Evolutionary conservation across 2,113 vertebrate genomes (phyloP), one percentile per base, ranked within the genome.

Genomic region (Gallinago undulata): DNA sequence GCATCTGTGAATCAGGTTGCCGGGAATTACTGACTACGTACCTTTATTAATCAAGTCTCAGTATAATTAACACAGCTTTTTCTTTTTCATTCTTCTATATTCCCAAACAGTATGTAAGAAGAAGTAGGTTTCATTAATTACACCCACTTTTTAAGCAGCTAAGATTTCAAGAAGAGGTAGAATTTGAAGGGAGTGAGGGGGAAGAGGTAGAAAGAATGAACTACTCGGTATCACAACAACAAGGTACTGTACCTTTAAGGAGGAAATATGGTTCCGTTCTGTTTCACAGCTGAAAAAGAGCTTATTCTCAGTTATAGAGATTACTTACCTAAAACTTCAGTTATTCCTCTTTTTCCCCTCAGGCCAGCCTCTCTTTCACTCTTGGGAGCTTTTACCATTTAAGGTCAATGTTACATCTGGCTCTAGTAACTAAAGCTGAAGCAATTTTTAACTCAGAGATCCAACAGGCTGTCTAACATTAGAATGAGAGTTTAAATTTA

Each of bases 331-430:
- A 99, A 99, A 99, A 98, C 97, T 98, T 81, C 97, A 97, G 98
- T 98, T 98, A 98, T 98, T 98, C 97, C 95, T 97, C 97, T 98
- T 98, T 98, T 97, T 96, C 98, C 98, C 97, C 97, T 97, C 98
- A 96, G 98, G 98, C 98, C 98, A 99, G 98, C 98, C 98, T 99
- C 99, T 98, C 98, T 98, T 98, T 98, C 98, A 99, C 99, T 99
- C 99, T 98, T 98, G 99, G 99, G 99, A 99, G 99, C 99, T 99
- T 99, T 99, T 99, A 99, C 99, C 99, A 99, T 99, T 99, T 99
- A 99, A 99, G 99, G 99, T 99, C 99, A 99, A 99, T 98, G 98
- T 98, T 99, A 98, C 98, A 98, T 98, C 98, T 98, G 98, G 98
- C 98, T 99, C 98, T 94, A 97, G 98, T 98, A 97, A 96, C 97